phyloP scores from a whole-genome alignment of 2,113 vertebrate species.

The Pelusios castaneus region DNA sequence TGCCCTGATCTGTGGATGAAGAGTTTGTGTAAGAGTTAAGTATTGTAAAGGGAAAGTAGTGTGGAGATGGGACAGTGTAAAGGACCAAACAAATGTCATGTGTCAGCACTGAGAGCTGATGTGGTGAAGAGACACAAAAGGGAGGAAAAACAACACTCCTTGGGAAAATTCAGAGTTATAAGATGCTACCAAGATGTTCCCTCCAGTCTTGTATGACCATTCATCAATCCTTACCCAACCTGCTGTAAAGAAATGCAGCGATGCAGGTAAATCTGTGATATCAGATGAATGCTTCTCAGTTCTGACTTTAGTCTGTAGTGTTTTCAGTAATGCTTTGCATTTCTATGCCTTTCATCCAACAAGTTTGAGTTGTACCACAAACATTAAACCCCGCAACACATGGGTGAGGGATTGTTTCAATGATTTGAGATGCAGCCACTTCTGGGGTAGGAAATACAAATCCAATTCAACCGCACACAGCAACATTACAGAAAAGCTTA shows the following conservation, averaged over 20 bases:
- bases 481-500: neutral
- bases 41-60: neutral
- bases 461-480: neutral
- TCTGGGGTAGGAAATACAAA: neutral
- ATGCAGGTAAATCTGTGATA: neutral
- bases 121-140: neutral
- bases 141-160: neutral
- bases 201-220: neutral
- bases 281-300: neutral
- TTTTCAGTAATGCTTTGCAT: neutral
- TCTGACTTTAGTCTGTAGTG: neutral
- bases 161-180: neutral
- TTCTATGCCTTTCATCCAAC: neutral
- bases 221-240: neutral
- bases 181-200: neutral
- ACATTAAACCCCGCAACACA: neutral
- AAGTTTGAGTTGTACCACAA: neutral
- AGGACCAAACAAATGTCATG: neutral
- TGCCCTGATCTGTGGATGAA: neutral
- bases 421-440: neutral
- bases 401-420: neutral
- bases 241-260: neutral
- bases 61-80: neutral
- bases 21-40: neutral
- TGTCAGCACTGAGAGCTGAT: neutral